phyloP scores from a whole-genome alignment of 1,140 invertebrate genomes.

The Heterodera carotae region DNA sequence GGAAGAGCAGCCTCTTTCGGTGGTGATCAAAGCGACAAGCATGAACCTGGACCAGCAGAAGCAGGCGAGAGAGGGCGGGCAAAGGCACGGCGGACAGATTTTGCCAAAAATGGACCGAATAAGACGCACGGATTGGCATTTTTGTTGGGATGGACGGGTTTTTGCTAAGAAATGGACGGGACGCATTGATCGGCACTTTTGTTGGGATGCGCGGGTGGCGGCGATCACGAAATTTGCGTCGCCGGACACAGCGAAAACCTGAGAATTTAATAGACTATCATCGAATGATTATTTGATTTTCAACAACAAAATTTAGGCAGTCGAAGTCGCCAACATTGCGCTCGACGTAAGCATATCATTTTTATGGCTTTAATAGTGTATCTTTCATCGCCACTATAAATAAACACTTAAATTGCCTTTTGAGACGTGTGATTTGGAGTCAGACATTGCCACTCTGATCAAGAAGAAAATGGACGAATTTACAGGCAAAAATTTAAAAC shows the following conservation, averaged over 20 bases:
- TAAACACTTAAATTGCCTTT: slow-evolving; percentile 11
- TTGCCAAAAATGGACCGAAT: background rate
- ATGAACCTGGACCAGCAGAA: slow-evolving; percentile 42
- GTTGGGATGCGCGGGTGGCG: no score
- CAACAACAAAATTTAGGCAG: slow-evolving; percentile 3
- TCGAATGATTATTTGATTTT: background rate
- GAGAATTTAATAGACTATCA: no score
- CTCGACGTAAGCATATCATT: slow-evolving; percentile 14
- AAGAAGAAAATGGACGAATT: slow-evolving; percentile 36
- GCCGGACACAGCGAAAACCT: no score
- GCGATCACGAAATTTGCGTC: no score
- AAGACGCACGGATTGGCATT: no score
- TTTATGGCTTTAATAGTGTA: no score
- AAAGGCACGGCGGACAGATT: slow-evolving; percentile 2
- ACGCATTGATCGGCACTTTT: no score
- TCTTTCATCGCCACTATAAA: background rate
- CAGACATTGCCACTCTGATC: slow-evolving; percentile 38
- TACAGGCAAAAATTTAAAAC: slow-evolving; percentile 19
- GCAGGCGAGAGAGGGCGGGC: slow-evolving; percentile 5
- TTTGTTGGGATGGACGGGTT: no score
- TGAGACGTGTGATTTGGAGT: slow-evolving; percentile 38
- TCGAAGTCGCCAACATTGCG: slow-evolving; percentile 35
- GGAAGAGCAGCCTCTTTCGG: slow-evolving; percentile 32
- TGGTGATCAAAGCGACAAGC: slow-evolving; percentile 34
- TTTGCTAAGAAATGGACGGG: no score